These are phyloP conservation scores for Latrodectus elegans DNA, from an alignment of 2,888 invertebrate genomes.

Conservation along the genomic window DNA sequence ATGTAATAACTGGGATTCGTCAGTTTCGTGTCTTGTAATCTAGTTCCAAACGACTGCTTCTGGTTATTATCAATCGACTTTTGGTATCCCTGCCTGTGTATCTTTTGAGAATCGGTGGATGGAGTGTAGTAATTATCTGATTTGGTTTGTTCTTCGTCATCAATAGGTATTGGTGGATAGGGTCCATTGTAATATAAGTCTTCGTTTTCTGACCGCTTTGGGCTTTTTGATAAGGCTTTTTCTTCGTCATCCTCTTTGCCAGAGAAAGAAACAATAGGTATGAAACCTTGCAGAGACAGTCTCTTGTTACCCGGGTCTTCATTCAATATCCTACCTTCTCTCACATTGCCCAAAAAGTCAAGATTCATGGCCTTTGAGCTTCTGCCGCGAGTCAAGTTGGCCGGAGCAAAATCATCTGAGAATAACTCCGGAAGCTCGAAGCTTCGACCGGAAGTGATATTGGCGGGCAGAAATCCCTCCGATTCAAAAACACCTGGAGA, in stretches of 20 bases:
- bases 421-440: constrained; percentile 31
- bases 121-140: constrained; percentile 39
- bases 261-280: constrained; percentile 70
- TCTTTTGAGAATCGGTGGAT: constrained; percentile 1
- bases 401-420: constrained; percentile 53
- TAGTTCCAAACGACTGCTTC: constrained; percentile 29
- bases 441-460: constrained; percentile 38
- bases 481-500: constrained; percentile 17
- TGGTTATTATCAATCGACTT: constrained; percentile 27
- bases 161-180: constrained; percentile 54
- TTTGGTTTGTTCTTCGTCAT: constrained; percentile 44
- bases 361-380: constrained; percentile 59
- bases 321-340: constrained; percentile 70
- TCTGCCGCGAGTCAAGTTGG: constrained; percentile 55
- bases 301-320: constrained; percentile 64
- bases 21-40: constrained; percentile 29
- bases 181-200: constrained; percentile 51
- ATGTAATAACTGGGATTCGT: constrained; percentile 41
- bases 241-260: constrained; percentile 55
- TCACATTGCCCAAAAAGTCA: constrained; percentile 28
- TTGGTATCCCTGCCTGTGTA: constrained; percentile 18
- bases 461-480: constrained; percentile 26
- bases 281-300: constrained; percentile 71
- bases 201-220: constrained; percentile 37
- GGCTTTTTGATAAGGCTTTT: neutral